Evolutionary conservation across 2,888 invertebrate genomes (phyloP).

Genomic region (Criorhina ranunculi): DNA sequence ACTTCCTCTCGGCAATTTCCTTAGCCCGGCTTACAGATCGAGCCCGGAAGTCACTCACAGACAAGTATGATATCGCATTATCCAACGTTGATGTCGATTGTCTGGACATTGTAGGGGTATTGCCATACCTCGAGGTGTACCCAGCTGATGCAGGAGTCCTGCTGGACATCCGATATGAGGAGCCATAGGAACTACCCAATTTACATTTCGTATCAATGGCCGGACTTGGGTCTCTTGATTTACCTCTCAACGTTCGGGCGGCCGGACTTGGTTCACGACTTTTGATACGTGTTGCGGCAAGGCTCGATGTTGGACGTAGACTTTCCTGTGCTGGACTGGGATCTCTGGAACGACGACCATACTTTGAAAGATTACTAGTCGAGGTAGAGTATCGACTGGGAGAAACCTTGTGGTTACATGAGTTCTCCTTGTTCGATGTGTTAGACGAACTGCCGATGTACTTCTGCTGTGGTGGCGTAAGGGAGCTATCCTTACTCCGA

Average conservation of each 20-base stretch:
- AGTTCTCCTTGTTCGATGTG: constrained; percentile 47
- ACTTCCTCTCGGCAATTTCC: constrained; percentile 84
- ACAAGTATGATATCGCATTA: constrained; percentile 83
- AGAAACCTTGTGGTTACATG: constrained; percentile 46
- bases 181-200: constrained; percentile 76
- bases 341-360: constrained; percentile 81
- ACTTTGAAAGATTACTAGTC: constrained; percentile 79
- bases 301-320: constrained; percentile 79
- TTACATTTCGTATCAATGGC: constrained; percentile 82
- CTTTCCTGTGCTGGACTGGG: constrained; percentile 83
- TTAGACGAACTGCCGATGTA: constrained; percentile 37
- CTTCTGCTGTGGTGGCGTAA: constrained; percentile 58
- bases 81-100: constrained; percentile 76
- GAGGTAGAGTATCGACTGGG: constrained; percentile 76
- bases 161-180: constrained; percentile 78
- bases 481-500: constrained; percentile 79
- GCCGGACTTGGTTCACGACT: constrained; percentile 87
- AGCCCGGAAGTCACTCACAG: constrained; percentile 83
- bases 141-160: constrained; percentile 74
- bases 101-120: constrained; percentile 43
- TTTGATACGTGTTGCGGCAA: constrained; percentile 78
- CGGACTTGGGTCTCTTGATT: constrained; percentile 85
- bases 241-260: constrained; percentile 80
- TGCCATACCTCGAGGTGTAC: constrained; percentile 78
- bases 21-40: constrained; percentile 81